Evolutionary conservation across 2,113 vertebrate genomes (phyloP).

Genomic region (Pogonocichla stellata): DNA sequence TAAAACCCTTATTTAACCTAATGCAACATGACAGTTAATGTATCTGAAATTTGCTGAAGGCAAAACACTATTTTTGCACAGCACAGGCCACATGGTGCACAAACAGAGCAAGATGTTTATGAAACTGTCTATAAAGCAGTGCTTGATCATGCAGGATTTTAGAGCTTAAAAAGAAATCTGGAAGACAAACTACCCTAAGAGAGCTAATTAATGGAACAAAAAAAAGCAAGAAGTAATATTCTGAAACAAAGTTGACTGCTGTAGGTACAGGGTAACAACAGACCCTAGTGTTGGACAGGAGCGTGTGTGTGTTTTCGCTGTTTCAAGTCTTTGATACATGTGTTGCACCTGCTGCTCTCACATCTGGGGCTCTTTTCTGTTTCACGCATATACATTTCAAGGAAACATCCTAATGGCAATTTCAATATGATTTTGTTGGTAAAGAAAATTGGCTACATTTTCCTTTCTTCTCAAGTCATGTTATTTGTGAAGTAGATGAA

Average conservation of each 20-base stretch:
- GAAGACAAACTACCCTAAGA: not conserved
- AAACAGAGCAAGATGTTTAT: not conserved
- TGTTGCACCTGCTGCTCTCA: not conserved
- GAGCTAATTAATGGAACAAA: not conserved
- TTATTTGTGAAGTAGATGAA: not conserved
- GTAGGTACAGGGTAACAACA: not conserved
- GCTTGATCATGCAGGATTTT: not conserved
- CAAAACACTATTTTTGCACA: not conserved
- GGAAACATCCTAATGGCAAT: not conserved
- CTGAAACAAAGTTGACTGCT: not conserved
- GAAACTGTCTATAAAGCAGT: not conserved
- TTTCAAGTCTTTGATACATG: not conserved
- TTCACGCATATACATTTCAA: not conserved
- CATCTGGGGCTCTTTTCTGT: not conserved
- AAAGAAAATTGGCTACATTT: not conserved
- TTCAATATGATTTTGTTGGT: not conserved
- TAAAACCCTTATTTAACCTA: not conserved
- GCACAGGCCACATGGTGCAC: not conserved
- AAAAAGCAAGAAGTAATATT: not conserved
- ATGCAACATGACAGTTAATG: not conserved
- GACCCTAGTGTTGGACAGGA: rapidly evolving
- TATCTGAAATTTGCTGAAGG: not conserved
- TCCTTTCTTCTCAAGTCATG: not conserved
- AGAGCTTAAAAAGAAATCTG: not conserved
- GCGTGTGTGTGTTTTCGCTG: rapidly evolving